Conservation (phyloP, 2,797 vertebrate species). For the Pangasius krempfi region DNA sequence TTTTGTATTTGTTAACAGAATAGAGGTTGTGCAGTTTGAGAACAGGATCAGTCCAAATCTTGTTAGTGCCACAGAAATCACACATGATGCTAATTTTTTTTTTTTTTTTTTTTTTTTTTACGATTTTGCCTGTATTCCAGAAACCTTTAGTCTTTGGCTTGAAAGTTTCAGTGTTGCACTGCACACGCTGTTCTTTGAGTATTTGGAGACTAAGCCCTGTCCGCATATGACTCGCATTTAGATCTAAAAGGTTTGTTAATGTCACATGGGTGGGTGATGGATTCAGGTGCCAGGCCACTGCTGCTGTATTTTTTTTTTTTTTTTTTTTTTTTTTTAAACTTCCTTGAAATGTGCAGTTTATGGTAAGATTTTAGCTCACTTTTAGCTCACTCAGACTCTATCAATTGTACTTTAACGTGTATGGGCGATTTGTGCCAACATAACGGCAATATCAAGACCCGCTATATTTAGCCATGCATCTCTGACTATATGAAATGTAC, state of each 20-base stretch:
- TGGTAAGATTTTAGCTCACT: constrained; percentile 6
- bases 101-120: neutral
- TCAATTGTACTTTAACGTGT: constrained; percentile 12
- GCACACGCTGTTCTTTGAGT: constrained; percentile 29
- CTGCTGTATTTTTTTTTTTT: neutral
- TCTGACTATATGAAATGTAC: constrained; percentile 19
- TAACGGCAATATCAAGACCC: constrained; percentile 1
- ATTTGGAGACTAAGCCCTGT: constrained; percentile 30
- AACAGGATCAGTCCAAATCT: constrained; percentile 12
- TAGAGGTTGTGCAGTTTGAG: constrained; percentile 11
- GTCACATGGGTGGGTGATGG: constrained; percentile 2
- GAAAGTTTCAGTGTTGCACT: constrained; percentile 33
- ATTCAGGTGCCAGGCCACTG: constrained; percentile 46
- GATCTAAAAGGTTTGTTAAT: neutral
- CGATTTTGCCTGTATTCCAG: constrained; percentile 38
- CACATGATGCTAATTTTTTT: neutral
- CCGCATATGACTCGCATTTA: constrained; percentile 12
- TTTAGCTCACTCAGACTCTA: constrained; percentile 19
- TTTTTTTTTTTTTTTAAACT: neutral
- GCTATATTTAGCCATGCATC: constrained; percentile 26
- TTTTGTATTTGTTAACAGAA: constrained; percentile 26
- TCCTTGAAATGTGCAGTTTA: constrained; percentile 1
- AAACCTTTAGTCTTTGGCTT: constrained; percentile 21
- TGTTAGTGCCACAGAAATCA: constrained; percentile 17
- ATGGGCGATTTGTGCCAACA: neutral